A percentile compares a stretch with the other conserved stretches of the same genome.
Evolutionary conservation across 2,888 invertebrate species (phyloP).

Genomic region (Stegophylla sp.): DNA sequence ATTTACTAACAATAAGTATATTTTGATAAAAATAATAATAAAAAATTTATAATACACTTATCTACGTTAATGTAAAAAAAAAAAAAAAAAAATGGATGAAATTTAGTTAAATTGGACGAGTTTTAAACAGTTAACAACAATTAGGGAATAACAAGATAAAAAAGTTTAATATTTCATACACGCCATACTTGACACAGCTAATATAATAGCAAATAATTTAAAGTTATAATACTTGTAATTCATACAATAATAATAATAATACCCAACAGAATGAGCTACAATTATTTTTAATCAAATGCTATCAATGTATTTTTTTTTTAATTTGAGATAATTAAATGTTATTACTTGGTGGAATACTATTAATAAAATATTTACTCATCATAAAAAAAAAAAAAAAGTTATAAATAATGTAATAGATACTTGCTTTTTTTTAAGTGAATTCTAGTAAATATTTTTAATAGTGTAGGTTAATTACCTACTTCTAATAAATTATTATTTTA

Average conservation of each 20-base stretch:
- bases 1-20: constrained; percentile 16
- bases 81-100: not conserved
- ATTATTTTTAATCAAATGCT: not conserved
- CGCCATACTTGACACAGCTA: constrained; percentile 10
- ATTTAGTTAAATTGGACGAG: constrained; percentile 24
- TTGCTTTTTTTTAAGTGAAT: constrained; percentile 1
- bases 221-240: constrained; percentile 8
- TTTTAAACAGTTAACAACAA: constrained; percentile 31
- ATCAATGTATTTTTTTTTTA: constrained; percentile 3
- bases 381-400: not conserved
- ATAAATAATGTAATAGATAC: not conserved
- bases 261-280: constrained; percentile 14
- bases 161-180: constrained; percentile 10
- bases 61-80: not conserved
- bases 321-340: constrained; percentile 17
- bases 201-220: constrained; percentile 24
- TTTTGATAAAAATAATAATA: not conserved
- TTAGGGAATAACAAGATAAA: constrained; percentile 30
- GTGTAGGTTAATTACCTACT: constrained; percentile 11
- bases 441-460: not conserved
- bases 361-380: not conserved
- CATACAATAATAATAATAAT: constrained; percentile 8
- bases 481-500: constrained; percentile 13
- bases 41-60: not conserved
- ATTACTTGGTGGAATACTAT: constrained; percentile 55